phyloP scores from a whole-genome alignment of 2,888 invertebrate species.

The Dicycla oo region DNA sequence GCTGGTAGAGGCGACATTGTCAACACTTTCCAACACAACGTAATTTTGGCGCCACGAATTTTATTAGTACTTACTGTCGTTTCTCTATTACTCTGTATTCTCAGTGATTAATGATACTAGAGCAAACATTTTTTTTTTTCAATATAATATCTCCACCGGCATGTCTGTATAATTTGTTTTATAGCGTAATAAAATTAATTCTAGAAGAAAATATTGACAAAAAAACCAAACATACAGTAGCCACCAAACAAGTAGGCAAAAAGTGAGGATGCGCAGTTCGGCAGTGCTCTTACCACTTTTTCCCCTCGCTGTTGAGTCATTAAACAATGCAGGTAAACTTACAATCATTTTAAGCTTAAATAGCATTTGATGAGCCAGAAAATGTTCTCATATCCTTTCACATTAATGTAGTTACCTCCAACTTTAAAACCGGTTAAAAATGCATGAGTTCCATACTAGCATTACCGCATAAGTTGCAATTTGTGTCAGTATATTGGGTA shows the following conservation, averaged over 20 bases:
- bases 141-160: too few relatives aligned
- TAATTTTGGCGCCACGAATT: background rate
- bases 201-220: too few relatives aligned
- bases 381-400: slow-evolving; percentile 20
- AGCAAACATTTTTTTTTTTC: too few relatives aligned
- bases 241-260: too few relatives aligned
- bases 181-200: too few relatives aligned
- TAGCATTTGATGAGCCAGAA: slow-evolving; percentile 23
- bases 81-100: background rate
- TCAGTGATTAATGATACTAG: too few relatives aligned
- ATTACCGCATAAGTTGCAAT: slow-evolving; percentile 40
- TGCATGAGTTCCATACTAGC: slow-evolving; percentile 29
- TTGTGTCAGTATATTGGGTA: slow-evolving; percentile 51
- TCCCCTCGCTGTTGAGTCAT: too few relatives aligned
- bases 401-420: slow-evolving; percentile 32
- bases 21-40: background rate
- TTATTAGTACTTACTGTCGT: too few relatives aligned
- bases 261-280: too few relatives aligned
- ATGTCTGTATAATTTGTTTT: too few relatives aligned
- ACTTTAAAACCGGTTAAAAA: slow-evolving; percentile 50
- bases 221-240: too few relatives aligned
- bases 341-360: background rate
- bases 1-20: background rate
- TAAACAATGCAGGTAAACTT: background rate
- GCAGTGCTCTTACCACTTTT: too few relatives aligned